A percentile compares a stretch with the other conserved stretches of the same genome.
Conservation (phyloP, 2,888 invertebrate species). For the Drosophila formosana region DNA sequence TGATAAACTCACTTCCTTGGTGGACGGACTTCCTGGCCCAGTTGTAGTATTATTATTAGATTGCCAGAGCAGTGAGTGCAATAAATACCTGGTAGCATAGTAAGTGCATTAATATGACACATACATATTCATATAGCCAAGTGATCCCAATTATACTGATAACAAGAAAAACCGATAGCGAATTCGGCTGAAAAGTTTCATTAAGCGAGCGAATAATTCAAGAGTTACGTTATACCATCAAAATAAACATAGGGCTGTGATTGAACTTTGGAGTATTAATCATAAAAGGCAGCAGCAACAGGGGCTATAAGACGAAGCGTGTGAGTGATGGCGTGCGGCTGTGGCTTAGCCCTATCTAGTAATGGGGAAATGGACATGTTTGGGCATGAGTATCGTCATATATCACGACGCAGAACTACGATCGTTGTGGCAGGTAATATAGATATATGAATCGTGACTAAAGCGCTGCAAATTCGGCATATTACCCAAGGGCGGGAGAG, state of each 20-base stretch:
- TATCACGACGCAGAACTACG: constrained; percentile 17
- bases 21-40: constrained; percentile 27
- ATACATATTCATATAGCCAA: constrained; percentile 18
- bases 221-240: constrained; percentile 54
- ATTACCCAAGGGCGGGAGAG: constrained; percentile 58
- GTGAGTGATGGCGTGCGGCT: constrained; percentile 33
- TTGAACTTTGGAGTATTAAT: constrained; percentile 72
- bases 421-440: constrained; percentile 18
- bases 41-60: constrained; percentile 33
- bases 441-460: constrained; percentile 63
- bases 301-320: constrained; percentile 7
- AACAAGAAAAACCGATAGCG: constrained; percentile 36
- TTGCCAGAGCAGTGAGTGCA: constrained; percentile 31
- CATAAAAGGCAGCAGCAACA: constrained; percentile 38
- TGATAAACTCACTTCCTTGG: constrained; percentile 49
- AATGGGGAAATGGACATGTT: not conserved
- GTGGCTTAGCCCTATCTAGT: constrained; percentile 8
- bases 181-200: constrained; percentile 53
- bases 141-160: constrained; percentile 1
- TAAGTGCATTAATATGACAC: constrained; percentile 45
- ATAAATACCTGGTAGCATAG: constrained; percentile 41
- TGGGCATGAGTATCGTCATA: constrained; percentile 1
- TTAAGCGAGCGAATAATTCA: constrained; percentile 36
- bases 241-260: constrained; percentile 54
- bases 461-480: constrained; percentile 56